A percentile compares a stretch with the other conserved stretches of the same genome.
phyloP scores from a whole-genome alignment of 2,797 vertebrate genomes.

The Gadopsis bispinosus region DNA sequence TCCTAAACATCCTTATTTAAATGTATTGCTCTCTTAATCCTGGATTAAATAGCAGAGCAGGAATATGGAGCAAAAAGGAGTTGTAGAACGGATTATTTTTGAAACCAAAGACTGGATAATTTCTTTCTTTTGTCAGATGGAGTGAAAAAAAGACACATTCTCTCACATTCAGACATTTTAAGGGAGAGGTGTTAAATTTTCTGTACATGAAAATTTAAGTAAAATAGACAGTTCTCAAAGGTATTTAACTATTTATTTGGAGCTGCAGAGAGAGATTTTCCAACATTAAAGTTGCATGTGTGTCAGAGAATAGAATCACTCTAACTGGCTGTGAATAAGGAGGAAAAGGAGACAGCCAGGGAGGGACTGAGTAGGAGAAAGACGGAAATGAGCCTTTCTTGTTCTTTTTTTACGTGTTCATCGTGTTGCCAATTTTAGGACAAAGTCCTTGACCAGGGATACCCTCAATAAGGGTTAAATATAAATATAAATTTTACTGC shows the following conservation, averaged over 20 bases:
- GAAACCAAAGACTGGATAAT: constrained; percentile 40
- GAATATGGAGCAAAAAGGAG: constrained; percentile 46
- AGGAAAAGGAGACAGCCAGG: constrained; percentile 7
- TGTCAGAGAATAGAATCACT: constrained; percentile 75
- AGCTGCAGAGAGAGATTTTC: constrained; percentile 72
- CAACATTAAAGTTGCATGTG: constrained; percentile 78
- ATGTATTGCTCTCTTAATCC: constrained; percentile 61
- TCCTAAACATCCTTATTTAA: constrained; percentile 63
- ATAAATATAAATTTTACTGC: constrained; percentile 66
- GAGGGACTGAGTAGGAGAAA: background rate
- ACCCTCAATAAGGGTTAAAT: constrained; percentile 63
- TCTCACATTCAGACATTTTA: constrained; percentile 30
- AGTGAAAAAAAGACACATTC: background rate
- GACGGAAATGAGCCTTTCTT: constrained; percentile 14
- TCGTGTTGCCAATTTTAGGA: constrained; percentile 59
- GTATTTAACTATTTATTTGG: constrained; percentile 76
- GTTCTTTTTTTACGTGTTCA: constrained; percentile 31
- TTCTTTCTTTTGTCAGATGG: constrained; percentile 42
- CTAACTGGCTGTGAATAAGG: constrained; percentile 46
- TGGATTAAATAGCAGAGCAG: constrained; percentile 57
- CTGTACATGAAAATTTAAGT: constrained; percentile 26
- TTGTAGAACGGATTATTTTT: constrained; percentile 49
- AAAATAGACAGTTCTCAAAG: constrained; percentile 65
- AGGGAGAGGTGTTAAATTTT: constrained; percentile 26
- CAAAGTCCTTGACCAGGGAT: constrained; percentile 57